These are phyloP conservation scores for Thunnus maccoyii DNA, from an alignment of 2,113 vertebrate species.

Conservation along the genomic window DNA sequence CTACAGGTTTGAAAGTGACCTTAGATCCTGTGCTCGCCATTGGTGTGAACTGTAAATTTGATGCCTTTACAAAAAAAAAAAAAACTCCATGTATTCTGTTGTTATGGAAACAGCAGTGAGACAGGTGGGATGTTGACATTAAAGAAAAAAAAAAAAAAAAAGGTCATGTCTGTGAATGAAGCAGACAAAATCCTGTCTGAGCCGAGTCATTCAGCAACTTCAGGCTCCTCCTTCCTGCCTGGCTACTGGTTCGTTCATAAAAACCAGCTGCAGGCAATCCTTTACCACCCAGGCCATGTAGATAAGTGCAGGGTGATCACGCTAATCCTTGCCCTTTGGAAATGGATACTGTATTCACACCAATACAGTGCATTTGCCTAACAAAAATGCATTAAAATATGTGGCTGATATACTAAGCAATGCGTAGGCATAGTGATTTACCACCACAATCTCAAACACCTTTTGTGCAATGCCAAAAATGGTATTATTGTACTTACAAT, in stretches of 20 bases:
- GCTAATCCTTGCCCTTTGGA: slow-evolving; percentile 66
- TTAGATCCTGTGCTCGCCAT: background rate
- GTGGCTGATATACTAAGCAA: slow-evolving; percentile 19
- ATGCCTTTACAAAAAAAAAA: background rate
- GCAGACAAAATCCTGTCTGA: slow-evolving; percentile 46
- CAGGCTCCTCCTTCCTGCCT: slow-evolving; percentile 33
- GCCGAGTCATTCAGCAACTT: slow-evolving; percentile 34
- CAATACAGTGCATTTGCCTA: slow-evolving; percentile 12
- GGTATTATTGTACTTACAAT: background rate
- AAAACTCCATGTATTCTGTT: background rate
- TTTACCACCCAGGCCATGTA: slow-evolving; percentile 42
- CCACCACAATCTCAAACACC: background rate
- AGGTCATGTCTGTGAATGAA: slow-evolving; percentile 49
- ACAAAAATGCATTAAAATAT: slow-evolving; percentile 8
- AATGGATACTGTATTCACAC: slow-evolving; percentile 37
- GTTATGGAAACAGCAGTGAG: slow-evolving; percentile 11
- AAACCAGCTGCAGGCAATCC: slow-evolving; percentile 43
- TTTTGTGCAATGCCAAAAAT: background rate
- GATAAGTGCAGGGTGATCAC: slow-evolving; percentile 53
- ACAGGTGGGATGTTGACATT: background rate
- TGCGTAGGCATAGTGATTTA: background rate
- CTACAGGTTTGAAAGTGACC: background rate
- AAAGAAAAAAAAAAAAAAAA: slow-evolving; percentile 3
- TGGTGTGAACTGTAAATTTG: background rate
- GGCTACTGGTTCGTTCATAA: slow-evolving; percentile 34